A percentile compares a stretch with the other conserved stretches of the same genome.
phyloP scores from a whole-genome alignment of 2,113 vertebrate genomes.

The Amblyornis subalaris region DNA sequence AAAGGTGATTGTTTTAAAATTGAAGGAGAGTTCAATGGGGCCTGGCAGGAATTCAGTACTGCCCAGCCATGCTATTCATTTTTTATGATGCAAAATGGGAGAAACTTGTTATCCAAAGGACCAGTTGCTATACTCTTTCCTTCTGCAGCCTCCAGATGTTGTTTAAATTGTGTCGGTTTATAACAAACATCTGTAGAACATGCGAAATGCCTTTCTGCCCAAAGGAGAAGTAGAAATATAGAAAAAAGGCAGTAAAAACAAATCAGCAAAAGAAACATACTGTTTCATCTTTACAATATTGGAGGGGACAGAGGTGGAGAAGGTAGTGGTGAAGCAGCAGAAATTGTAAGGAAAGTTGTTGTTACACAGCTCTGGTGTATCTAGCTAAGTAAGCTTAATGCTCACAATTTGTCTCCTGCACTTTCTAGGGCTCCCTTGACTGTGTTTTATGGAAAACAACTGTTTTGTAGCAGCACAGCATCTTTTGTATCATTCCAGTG shows the following conservation, averaged over 20 bases:
- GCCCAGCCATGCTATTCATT: background rate
- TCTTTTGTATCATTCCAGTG: background rate
- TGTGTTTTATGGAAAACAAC: background rate
- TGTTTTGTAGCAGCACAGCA: background rate
- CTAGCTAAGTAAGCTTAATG: background rate
- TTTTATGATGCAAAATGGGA: background rate
- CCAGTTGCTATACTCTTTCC: background rate
- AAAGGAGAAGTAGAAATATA: background rate
- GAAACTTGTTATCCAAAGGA: background rate
- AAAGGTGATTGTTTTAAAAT: background rate
- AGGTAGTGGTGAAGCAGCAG: background rate
- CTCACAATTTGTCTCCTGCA: background rate
- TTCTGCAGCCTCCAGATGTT: background rate
- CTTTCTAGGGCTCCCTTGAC: background rate
- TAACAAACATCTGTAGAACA: background rate
- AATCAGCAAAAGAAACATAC: background rate
- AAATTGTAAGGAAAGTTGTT: background rate
- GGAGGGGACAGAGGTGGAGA: rapidly evolving
- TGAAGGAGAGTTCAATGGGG: background rate
- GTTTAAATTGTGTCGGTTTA: background rate
- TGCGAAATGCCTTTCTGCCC: background rate
- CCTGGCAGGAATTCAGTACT: background rate
- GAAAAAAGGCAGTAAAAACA: background rate
- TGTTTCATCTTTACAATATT: background rate
- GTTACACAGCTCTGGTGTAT: background rate